Percentiles rank a stretch among this genome's conserved stretches.
These are phyloP conservation scores for Hippopotamyrus pictus DNA, from an alignment of 2,797 vertebrate genomes.

Conservation along the genomic window DNA sequence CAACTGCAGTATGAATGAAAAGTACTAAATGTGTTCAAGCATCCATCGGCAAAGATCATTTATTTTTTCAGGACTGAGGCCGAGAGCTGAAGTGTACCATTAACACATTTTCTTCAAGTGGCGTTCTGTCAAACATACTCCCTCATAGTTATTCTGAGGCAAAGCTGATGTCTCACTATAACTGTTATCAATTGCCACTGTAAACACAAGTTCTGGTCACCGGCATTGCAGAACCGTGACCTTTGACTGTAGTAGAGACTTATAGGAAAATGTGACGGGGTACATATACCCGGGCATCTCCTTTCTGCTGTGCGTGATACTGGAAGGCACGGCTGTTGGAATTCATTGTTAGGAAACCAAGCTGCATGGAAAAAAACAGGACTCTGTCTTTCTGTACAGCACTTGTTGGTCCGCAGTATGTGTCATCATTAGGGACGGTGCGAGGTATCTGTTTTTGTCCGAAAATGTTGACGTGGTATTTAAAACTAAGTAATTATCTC, in stretches of 20 bases:
- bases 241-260: slow-evolving; percentile 72
- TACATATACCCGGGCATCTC: not conserved
- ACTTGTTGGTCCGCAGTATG: not conserved
- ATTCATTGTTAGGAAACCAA: slow-evolving; percentile 5
- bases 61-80: slow-evolving; percentile 77
- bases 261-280: slow-evolving; percentile 5
- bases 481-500: slow-evolving; percentile 3
- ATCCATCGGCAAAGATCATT: slow-evolving; percentile 69
- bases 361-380: not conserved
- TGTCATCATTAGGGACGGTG: slow-evolving; percentile 8
- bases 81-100: slow-evolving; percentile 77
- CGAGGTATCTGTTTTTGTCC: not conserved
- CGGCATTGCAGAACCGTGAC: not conserved
- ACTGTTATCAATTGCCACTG: slow-evolving; percentile 97
- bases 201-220: slow-evolving; percentile 80
- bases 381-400: not conserved
- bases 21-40: slow-evolving; percentile 76
- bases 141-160: slow-evolving; percentile 85
- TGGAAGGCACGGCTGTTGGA: not conserved
- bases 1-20: slow-evolving; percentile 77
- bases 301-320: not conserved
- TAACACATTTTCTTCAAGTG: slow-evolving; percentile 75
- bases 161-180: slow-evolving; percentile 89
- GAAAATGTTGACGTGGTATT: slow-evolving; percentile 5
- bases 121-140: slow-evolving; percentile 76